phyloP scores from a whole-genome alignment of 1,140 invertebrate species.

The Nylanderia fulva region DNA sequence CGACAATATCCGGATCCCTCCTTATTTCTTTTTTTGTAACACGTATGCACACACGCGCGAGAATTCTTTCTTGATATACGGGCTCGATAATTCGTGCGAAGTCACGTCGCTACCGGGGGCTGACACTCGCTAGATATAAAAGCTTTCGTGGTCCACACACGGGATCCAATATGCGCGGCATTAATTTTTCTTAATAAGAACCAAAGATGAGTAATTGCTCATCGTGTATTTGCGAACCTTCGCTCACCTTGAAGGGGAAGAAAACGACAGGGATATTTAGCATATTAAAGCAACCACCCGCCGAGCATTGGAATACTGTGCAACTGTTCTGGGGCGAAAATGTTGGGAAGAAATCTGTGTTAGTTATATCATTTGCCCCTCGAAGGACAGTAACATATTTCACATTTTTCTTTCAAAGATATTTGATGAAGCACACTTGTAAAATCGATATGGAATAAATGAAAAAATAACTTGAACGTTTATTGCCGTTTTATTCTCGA shows the following conservation, averaged over 20 bases:
- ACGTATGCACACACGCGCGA: conserved; percentile 40
- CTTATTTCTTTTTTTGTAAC: conserved; percentile 62
- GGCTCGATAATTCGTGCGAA: conserved; percentile 81
- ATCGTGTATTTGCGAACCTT: conserved; percentile 47
- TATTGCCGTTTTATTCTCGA: neutral
- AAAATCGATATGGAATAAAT: neutral
- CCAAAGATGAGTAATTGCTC: conserved; percentile 50
- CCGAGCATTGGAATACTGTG: conserved; percentile 63
- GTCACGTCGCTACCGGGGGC: conserved; percentile 76
- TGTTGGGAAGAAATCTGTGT: conserved; percentile 22
- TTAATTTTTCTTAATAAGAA: conserved; percentile 40
- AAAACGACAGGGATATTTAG: conserved; percentile 75
- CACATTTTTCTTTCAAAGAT: neutral
- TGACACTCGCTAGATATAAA: conserved; percentile 21
- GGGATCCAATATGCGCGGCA: neutral
- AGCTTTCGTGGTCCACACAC: neutral
- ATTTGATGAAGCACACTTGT: neutral
- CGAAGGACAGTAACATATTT: neutral
- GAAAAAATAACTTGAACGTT: neutral
- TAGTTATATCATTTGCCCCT: conserved; percentile 66
- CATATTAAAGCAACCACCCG: conserved; percentile 81
- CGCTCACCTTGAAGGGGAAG: conserved; percentile 47
- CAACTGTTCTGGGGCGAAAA: conserved; percentile 64
- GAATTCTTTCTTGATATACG: conserved; percentile 71
- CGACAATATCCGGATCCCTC: conserved; percentile 55